Evolutionary conservation across 2,888 invertebrate species (phyloP).

Genomic region (Endotricha flammealis): DNA sequence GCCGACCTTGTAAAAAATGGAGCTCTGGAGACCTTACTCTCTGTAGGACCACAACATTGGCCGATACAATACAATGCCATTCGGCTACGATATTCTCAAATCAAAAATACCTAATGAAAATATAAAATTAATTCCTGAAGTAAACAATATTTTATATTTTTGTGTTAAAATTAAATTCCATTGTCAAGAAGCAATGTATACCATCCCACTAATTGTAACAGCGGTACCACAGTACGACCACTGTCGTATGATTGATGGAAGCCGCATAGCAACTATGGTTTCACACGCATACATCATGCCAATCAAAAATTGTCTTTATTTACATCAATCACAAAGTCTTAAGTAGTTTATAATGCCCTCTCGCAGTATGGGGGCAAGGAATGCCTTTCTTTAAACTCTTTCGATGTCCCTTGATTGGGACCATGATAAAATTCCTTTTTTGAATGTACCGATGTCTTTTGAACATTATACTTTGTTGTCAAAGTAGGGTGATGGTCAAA

Average conservation of each 20-base stretch:
- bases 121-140: no score
- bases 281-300: slow-evolving; percentile 4
- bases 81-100: no score
- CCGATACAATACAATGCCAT: no score
- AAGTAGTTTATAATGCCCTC: not conserved
- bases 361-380: slow-evolving; percentile 15
- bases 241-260: slow-evolving; percentile 10
- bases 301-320: slow-evolving; percentile 1
- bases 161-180: no score
- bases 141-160: no score
- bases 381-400: slow-evolving; percentile 14
- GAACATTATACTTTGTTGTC: slow-evolving; percentile 3
- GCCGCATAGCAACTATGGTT: not conserved
- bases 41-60: no score
- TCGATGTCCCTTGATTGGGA: slow-evolving; percentile 16
- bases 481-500: slow-evolving; percentile 1
- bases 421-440: slow-evolving; percentile 17
- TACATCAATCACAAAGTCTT: not conserved
- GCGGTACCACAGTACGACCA: not conserved
- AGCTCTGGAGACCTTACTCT: no score
- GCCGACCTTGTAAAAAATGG: no score
- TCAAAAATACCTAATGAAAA: no score
- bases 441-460: slow-evolving; percentile 1
- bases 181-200: slow-evolving; percentile 5
- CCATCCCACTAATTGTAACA: not conserved